Base-by-base conservation (phyloP, 1,140 invertebrate genomes). In the Brachionus calyciflorus region DNA sequence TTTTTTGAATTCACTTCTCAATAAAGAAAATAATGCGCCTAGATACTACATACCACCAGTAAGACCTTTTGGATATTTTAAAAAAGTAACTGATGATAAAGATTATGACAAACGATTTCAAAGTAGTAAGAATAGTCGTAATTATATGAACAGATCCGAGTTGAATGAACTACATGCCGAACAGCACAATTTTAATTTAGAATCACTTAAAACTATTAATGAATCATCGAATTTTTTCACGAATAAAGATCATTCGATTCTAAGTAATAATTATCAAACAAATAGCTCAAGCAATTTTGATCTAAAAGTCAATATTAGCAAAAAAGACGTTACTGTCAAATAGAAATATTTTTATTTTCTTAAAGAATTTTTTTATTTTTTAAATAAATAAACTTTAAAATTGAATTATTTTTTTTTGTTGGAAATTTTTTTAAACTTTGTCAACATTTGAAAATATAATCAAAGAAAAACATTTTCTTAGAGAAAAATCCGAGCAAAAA, bases 281-380 rank as follows among this genome's bases (percentile, higher is more conserved):
- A 65, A 44, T 37, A 65, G 60, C 40, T 65, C 40, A 44, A 44
- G 21, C n/a, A 65, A 65, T 65, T 65, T 65, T 44, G 60, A 65
- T 65, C 24, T 65, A 41, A 65, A 65, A 28, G 60, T 65, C 44
- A 28, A 65, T 21, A 65, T 65, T 26, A 26, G 17, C 44, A 65
- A 65, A 65, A 65, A 65, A 65, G 60, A 65, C 44, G 60, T 65
- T 44, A 24, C 37, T 44, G 40, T 65, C 24, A 65, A 65, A 51
- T 73, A 49, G 51, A 26, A 4, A 51, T 5, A 5, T 51, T 4
- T 12, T 5, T 26, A 51, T 51, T n/a, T 70, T 51, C 33, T 51
- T 48, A 37, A 24, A 19, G 1, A 19, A 33, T 24, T 51, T 70
- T 17, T n/a, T 46, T 19, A 44, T 33, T 19, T 24, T 46, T 19